These are phyloP conservation scores for Pseudopleuronectes americanus DNA, from an alignment of 2,797 vertebrate species.

Conservation along the genomic window DNA sequence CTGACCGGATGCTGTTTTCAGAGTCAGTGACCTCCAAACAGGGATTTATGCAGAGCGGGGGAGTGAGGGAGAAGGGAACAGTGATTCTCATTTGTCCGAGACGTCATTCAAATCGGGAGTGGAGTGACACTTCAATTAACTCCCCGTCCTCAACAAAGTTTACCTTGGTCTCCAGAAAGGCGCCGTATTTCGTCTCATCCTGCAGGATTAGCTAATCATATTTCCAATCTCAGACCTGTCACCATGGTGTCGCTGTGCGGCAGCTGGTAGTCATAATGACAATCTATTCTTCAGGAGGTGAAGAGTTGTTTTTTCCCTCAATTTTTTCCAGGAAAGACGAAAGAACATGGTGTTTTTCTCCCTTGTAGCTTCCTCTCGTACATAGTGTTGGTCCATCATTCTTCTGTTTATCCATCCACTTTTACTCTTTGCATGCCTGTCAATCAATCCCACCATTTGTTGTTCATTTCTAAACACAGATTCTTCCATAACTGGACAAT, in stretches of 20 bases:
- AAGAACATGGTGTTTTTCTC: constrained; percentile 24
- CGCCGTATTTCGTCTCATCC: constrained; percentile 70
- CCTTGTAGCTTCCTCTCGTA: neutral
- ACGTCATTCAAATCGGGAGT: constrained; percentile 76
- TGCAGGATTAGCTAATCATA: constrained; percentile 80
- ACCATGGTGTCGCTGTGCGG: constrained; percentile 58
- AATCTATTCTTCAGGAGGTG: constrained; percentile 58
- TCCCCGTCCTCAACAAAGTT: constrained; percentile 77
- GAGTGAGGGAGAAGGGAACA: constrained; percentile 49
- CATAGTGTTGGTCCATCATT: neutral
- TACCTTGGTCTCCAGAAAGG: constrained; percentile 74
- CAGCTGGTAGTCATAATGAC: constrained; percentile 67
- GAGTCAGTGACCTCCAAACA: constrained; percentile 76
- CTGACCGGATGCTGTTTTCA: constrained; percentile 71
- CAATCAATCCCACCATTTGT: constrained; percentile 25
- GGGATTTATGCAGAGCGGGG: constrained; percentile 76
- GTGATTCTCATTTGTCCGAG: constrained; percentile 74
- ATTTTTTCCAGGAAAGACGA: constrained; percentile 52
- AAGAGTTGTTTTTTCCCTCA: constrained; percentile 44
- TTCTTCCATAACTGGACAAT: constrained; percentile 9
- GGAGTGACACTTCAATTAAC: constrained; percentile 84
- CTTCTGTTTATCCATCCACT: neutral
- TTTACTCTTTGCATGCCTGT: constrained; percentile 11
- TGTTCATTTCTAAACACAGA: constrained; percentile 11
- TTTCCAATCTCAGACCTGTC: constrained; percentile 81